Base-by-base conservation (phyloP, 1,140 invertebrate species). In the Carposina sasakii region DNA sequence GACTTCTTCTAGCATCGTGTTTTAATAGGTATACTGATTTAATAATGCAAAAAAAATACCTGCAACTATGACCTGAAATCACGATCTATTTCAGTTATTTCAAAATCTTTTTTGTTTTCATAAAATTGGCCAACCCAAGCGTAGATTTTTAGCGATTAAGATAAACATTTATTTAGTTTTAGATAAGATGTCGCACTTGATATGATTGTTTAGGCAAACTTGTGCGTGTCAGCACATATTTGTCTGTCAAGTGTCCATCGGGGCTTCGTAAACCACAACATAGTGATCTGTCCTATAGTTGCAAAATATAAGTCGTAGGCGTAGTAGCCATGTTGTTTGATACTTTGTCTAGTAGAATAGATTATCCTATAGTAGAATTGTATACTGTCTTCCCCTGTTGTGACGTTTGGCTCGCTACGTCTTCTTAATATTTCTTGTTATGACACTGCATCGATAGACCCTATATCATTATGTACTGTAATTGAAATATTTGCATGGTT, bases 221-320 rank as follows among this genome's bases (percentile, higher is more conserved):
- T 71, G 69, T 76, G 75, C 68, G 48, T 34, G 52, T 48, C 41
- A 47, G 65, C 69, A 77, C 67, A 70, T 60, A 39, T 71, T 76
- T 76, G 69, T 70, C 57, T 49, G 51, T 67, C 63, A 57, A 65
- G 63, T 67, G 63, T 60, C 50, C 62, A 54, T 63, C 58, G 69
- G 72, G 76, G 70, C 67, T 73, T 76, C 63, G 73, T 75, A 73
- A 81, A 74, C 73, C 67, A 81, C 71, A 65, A 64, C 45, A 62
- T 71, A 70, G 64, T 69, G 58, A 81, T 71, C 81, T 84, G 77
- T 81, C 76, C 81, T 81, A 84, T 84, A 81, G 81, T 84, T 84
- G 81, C 81, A 84, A 81, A 84, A 81, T 81, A 66, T 69, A 63
- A 48, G 52, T 73, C 66, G 68, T 65, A 64, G 59, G 54, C 52